Evolutionary conservation across 35 echinoderm and acorn worm genomes (phyloP), one percentile per base, ranked within the genome.

Genomic region (Ophiothrix spiculata): DNA sequence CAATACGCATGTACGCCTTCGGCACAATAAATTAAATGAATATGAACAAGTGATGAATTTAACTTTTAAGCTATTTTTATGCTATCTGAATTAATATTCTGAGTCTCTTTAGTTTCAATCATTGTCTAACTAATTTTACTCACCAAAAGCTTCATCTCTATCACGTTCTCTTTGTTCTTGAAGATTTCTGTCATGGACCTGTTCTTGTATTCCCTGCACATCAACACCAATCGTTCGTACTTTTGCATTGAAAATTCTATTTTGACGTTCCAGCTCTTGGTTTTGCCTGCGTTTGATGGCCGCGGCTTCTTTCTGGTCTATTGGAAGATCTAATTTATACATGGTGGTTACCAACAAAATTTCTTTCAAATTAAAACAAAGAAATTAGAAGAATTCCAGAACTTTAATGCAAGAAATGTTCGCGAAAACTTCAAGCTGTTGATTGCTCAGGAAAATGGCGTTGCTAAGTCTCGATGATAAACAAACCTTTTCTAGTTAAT

Each of bases 231-330:
- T 93, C 19, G 95, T 98, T 79, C 95, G 80, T 76, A 98, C 95
- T 98, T 94, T 98, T 54, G 95, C 84, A 87, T 98, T 98, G 63
- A 98, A 98, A 88, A 98, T 98, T 76, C 95, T 91, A 76, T 84
- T 98, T 64, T 98, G 95, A 35, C 95, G 79, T 84, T 98, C 91
- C 39, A 94, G 79, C 83, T 98, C 95, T 25, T 86, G 36, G 74
- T 93, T 98, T 76, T 89, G 86, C 1, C 95, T 78, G 35, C 95
- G 73, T 77, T 98, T 91, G 37, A 94, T 94, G 21, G 95, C 95
- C 17, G 95, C 95, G n/a, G 81, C 60, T 36, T 94, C 95, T 82
- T 98, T 98, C n/a, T 81, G 40, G 76, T 98, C 95, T 4, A 93
- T 91, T 21, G 95, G 95, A 42, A 98, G 82, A 86, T 98, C 95